phyloP scores from a whole-genome alignment of 2,888 invertebrate genomes.

The Exephanes ischioxanthus region DNA sequence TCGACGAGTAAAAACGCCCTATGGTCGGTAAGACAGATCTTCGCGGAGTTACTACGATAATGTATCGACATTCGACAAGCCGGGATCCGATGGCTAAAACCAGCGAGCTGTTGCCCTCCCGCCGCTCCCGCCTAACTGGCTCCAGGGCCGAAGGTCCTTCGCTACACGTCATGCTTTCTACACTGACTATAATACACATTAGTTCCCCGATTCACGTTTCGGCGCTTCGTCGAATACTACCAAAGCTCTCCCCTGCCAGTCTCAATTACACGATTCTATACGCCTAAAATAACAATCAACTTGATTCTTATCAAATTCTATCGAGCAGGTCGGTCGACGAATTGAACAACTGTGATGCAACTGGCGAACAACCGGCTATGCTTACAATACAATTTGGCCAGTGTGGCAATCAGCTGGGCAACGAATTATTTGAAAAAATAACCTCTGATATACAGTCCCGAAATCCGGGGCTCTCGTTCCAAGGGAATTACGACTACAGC shows the following conservation, averaged over 20 bases:
- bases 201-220: conserved; percentile 27
- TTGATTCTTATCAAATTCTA: not conserved
- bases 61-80: not conserved
- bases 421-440: conserved; percentile 84
- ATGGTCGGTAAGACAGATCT: not conserved
- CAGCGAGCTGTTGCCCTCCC: not conserved
- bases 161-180: not conserved
- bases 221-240: conserved; percentile 7
- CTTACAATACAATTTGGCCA: conserved; percentile 86
- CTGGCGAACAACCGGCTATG: conserved; percentile 72
- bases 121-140: not conserved
- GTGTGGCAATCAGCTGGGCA: conserved; percentile 87
- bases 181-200: not conserved
- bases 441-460: conserved; percentile 82
- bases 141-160: not conserved
- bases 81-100: not conserved
- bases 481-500: conserved; percentile 80
- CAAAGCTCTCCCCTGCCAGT: conserved; percentile 3
- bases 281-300: not conserved
- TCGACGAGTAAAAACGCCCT: not conserved
- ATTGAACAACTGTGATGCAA: not conserved
- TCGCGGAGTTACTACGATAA: not conserved
- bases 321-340: not conserved
- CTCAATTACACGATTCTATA: not conserved
- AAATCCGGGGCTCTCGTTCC: conserved; percentile 76